Evolutionary conservation across 2,888 invertebrate species (phyloP), one percentile per base, ranked within the genome.

Genomic region (Pyrrhia umbra): DNA sequence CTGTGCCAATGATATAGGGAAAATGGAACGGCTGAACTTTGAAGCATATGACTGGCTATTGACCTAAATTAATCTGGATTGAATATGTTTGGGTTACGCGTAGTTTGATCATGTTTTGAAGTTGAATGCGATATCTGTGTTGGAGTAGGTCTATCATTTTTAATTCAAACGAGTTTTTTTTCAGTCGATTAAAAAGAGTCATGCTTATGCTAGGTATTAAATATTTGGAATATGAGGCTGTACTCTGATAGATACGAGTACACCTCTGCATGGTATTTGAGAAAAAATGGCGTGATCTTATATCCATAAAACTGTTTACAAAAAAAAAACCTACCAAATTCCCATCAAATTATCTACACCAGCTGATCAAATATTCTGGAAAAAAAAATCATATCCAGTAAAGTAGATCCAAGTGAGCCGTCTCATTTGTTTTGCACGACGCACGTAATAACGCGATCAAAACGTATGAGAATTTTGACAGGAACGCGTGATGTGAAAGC

Each of bases 401-500:
- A 43, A 55, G 50, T 52, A 67, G 2, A n/a, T 65, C 70, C 25
- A 20, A 16, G 67, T 62, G 60, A 69, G 83, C 74, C 87, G 86
- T 87, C 90, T 91, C 92, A 92, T 91, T 92, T 92, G 91, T 92
- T 91, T 92, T 90, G 88, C 87, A 84, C 88, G 88, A 85, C 89
- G 87, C 89, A 89, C 89, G 89, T 92, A 91, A 92, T 92, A 92
- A 92, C 89, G 85, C 90, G 91, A 93, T 92, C 92, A 93, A 92
- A 91, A 91, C 91, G 91, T 92, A 92, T 90, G 91, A 91, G 91
- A 91, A 91, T 92, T 92, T 92, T 92, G 92, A 92, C 91, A 87
- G 86, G 65, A 80, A 80, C 71, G 89, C 92, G 92, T 92, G 92
- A 91, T 80, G 81, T 57, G 92, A 85, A 90, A 88, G 82, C 88